Evolutionary conservation across 2,888 invertebrate genomes (phyloP), one percentile per base, ranked within the genome.

Genomic region (Fissipunctia ypsillon): DNA sequence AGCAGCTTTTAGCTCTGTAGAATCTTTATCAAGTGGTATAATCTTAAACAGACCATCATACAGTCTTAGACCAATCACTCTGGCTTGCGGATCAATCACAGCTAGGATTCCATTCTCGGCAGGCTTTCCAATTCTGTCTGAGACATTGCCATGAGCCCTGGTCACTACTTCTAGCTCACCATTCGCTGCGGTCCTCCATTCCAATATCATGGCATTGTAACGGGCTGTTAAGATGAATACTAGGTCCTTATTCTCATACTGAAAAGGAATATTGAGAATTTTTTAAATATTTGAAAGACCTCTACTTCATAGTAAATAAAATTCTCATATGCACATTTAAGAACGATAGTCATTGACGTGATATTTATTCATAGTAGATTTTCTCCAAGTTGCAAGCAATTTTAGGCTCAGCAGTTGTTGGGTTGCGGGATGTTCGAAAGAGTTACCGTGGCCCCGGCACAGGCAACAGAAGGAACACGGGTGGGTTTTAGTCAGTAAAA

Each of bases 41-140:
- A 99, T 99, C 94, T 99, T 99, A 90, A 99, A 98, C 19, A 99
- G 96, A 2, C 99, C 99, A 96, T 99, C 99, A 93, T 99, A 99
- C 0, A 99, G 96, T 80, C 99, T 97, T 83, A 99, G 97, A 12
- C 99, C 99, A 89, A 99, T 99, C 3, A 99, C 98, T 86, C 99
- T 97, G 14, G 99, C 98, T 93, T 99, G 98, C 2, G 99, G 99
- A 96, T 99, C 99, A 81, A 99, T 99, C 0, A 99, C 98, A 1
- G 99, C 99, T 85, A 99, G 97, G 73, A 99, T 99, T 2, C 99
- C 99, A 69, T 99, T 99, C 93, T 99, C 99, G 0, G 99, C 99
- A 1, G 99, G 98, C 91, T 99, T 98, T 0, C 99, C 99, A 81
- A 99, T 99, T 76, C 98, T 97, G 94, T 99, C 99, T 1, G 99